Base-by-base conservation (phyloP, 2,888 invertebrate genomes). In the Agrochola litura region DNA sequence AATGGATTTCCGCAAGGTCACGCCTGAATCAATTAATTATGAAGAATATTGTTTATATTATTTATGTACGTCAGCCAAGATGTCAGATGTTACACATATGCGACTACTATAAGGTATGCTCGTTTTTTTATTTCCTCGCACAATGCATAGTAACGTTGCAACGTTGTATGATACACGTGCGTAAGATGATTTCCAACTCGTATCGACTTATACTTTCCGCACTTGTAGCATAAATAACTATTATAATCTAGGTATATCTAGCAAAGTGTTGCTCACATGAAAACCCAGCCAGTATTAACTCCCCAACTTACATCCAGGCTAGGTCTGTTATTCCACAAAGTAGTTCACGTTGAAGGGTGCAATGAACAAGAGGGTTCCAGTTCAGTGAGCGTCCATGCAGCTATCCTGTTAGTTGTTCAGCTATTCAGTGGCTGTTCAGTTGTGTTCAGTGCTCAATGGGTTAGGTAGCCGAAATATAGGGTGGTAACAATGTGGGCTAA, bases 351-450 rank as follows among this genome's bases (percentile, higher is more conserved):
- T 46, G n/a, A 83, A 83, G 81, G 77, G 79, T 77, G 79, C 86
- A 77, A 61, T 83, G 85, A 86, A 81, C 86, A 81, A 68, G 65
- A 54, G 73, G 65, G 10, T 49, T 73, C 52, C 86, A 67, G 84
- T 67, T 81, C 86, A 81, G 43, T 86, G 84, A 76, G 58, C 67
- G 4, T 22, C 63, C n/a, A 60, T 79, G 61, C 49, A 43, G 37
- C 71, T 65, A 61, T 58, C 67, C 60, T 49, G 58, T 63, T 68
- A 82, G 73, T 69, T 25, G 54, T 60, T 65, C 43, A 71, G 72
- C 22, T n/a, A n/a, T n/a, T 73, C 82, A 82, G 52, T 73, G 63
- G 66, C 41, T 77, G 58, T 46, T 41, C 14, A 22, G 41, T 41
- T 52, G 10, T 25, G 72, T 72, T 72, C 46, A 82, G 60, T 71